Evolutionary conservation across 2,888 invertebrate genomes (phyloP).

Genomic region (Cosmopolites sordidus): DNA sequence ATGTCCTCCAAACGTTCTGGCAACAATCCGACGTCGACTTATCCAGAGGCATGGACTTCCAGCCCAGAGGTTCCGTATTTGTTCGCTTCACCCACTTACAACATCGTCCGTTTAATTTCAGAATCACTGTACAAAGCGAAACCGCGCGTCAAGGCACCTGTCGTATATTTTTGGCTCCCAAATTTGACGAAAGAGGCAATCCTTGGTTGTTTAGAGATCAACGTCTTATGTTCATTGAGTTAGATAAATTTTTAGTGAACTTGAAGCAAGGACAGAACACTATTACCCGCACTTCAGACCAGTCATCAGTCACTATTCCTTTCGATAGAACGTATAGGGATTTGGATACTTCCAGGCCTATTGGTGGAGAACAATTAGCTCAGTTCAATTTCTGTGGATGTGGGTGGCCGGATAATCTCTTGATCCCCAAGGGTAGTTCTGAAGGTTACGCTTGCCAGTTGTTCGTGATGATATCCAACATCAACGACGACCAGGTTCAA

Average conservation of each 20-base stretch:
- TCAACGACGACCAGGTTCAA: conserved; percentile 58
- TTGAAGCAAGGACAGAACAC: conserved; percentile 63
- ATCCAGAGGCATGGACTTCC: conserved; percentile 77
- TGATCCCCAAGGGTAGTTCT: conserved; percentile 66
- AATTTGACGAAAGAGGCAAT: conserved; percentile 61
- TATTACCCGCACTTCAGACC: conserved; percentile 60
- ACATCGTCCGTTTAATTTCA: conserved; percentile 66
- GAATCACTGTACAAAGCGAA: conserved; percentile 32
- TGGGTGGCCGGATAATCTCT: conserved; percentile 82
- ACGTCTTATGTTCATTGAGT: conserved; percentile 63
- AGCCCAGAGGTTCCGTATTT: conserved; percentile 66
- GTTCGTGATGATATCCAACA: conserved; percentile 76
- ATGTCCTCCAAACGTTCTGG: conserved; percentile 70
- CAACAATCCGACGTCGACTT: conserved; percentile 74
- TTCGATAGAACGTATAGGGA: conserved; percentile 77
- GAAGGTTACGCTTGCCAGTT: conserved; percentile 64
- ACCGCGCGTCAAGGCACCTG: conserved; percentile 55
- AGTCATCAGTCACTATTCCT: conserved; percentile 78
- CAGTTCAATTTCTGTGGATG: conserved; percentile 82
- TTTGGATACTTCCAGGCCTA: conserved; percentile 54
- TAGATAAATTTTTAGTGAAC: conserved; percentile 64
- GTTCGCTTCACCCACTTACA: conserved; percentile 68
- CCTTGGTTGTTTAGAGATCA: conserved; percentile 61
- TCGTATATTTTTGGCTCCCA: conserved; percentile 67
- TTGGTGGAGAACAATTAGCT: conserved; percentile 51